Evolutionary conservation across 2,113 vertebrate genomes (phyloP), one percentile per base, ranked within the genome.

Genomic region (Eurystomus gularis): DNA sequence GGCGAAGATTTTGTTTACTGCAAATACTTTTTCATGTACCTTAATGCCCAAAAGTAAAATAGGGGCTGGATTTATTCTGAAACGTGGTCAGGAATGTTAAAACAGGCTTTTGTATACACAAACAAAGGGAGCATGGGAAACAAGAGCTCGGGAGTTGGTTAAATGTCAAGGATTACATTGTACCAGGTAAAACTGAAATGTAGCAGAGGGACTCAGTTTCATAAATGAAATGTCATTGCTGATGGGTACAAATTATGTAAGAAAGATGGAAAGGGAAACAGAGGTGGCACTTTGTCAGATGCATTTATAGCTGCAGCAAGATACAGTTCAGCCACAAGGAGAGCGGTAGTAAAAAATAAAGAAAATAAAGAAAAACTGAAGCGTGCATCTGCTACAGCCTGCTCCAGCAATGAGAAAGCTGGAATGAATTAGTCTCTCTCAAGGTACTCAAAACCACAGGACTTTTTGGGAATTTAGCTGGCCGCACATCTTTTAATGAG

Each of bases 211-310:
- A 92, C 49, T 94, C 61, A 9, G 73, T 94, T 93, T 95, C 86
- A 69, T 91, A 96, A 94, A 90, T 96, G 87, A 97, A 96, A 96
- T 96, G 91, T 92, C 96, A 96, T 58, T 82, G 91, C 81, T 95
- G 94, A 97, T 92, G 70, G 73, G 49, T 72, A 85, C 80, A 96
- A 96, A 96, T 94, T 94, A 92, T 65, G 3, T n/a, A 79, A 92
- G 79, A 87, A 94, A 65, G 88, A 94, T 26, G 58, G 91, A 86
- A 80, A 92, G 60, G 71, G 81, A 94, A 93, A 88, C 26, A 3
- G 9, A 83, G n/a, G 81, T 89, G 73, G 77, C 83, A 87, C 80
- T 91, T 96, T 35, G 77, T 95, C 83, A 91, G 51, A 72, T 82
- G 83, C 94, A 91, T 79, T 94, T 96, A 92, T 26, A 87, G 89